phyloP scores from a whole-genome alignment of 1,140 invertebrate genomes.

The Nebria ingens region DNA sequence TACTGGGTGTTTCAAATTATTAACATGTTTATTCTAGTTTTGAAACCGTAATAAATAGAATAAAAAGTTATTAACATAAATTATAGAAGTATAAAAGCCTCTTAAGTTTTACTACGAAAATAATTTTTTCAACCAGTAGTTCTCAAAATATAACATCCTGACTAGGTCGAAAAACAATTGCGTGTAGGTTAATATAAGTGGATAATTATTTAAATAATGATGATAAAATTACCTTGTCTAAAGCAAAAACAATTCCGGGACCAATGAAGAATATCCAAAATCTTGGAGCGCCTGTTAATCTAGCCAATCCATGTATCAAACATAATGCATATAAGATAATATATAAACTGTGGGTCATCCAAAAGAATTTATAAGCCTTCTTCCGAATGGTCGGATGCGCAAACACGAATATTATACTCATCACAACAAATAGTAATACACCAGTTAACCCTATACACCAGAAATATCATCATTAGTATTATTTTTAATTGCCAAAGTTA shows the following conservation, averaged over 20 bases:
- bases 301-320: slow-evolving; percentile 88
- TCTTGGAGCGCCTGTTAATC: slow-evolving; percentile 80
- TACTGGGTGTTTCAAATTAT: neutral
- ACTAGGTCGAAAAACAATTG: too few relatives aligned
- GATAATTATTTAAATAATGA: slow-evolving; percentile 1
- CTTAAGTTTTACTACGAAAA: neutral
- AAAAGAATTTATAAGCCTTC: slow-evolving; percentile 93
- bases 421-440: slow-evolving; percentile 84
- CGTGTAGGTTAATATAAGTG: too few relatives aligned
- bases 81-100: slow-evolving; percentile 11
- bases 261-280: slow-evolving; percentile 96
- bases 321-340: slow-evolving; percentile 81
- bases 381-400: slow-evolving; percentile 90
- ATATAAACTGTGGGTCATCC: slow-evolving; percentile 93
- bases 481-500: neutral
- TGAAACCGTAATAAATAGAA: neutral
- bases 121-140: neutral
- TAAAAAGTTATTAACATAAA: slow-evolving; percentile 9
- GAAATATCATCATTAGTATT: slow-evolving; percentile 10
- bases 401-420: slow-evolving; percentile 95
- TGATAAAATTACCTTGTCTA: slow-evolving; percentile 67
- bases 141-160: too few relatives aligned
- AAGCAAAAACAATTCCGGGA: slow-evolving; percentile 78
- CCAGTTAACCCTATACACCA: slow-evolving; percentile 80
- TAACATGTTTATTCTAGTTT: neutral